Percentiles rank a stretch among this genome's conserved stretches.
These are phyloP conservation scores for Coleophora flavipennella DNA, from an alignment of 2,888 invertebrate genomes.

Conservation along the genomic window DNA sequence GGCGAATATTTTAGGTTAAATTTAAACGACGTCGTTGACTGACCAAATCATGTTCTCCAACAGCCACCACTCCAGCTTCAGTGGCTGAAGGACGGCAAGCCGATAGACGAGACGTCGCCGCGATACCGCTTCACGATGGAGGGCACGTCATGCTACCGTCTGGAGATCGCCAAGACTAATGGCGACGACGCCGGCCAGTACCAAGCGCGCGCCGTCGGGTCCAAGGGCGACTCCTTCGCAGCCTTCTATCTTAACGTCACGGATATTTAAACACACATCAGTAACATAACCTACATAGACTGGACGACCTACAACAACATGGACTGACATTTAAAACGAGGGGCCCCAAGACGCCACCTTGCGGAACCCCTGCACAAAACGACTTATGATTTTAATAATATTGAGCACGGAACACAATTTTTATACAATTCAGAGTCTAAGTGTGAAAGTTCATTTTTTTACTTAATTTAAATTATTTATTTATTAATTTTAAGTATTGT, in stretches of 20 bases:
- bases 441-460: constrained; percentile 51
- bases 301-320: constrained; percentile 13
- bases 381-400: constrained; percentile 34
- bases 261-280: constrained; percentile 42
- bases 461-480: constrained; percentile 52
- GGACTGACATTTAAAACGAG: constrained; percentile 27
- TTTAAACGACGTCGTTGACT: neutral
- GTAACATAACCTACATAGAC: constrained; percentile 10
- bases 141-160: constrained; percentile 82
- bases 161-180: constrained; percentile 82
- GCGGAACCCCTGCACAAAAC: constrained; percentile 28
- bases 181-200: constrained; percentile 90
- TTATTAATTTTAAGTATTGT: constrained; percentile 49
- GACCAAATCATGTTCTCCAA: constrained; percentile 3
- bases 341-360: constrained; percentile 36
- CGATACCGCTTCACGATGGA: constrained; percentile 88
- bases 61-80: constrained; percentile 77
- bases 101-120: constrained; percentile 83
- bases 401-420: constrained; percentile 45
- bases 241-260: constrained; percentile 90
- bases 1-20: too few relatives aligned
- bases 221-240: constrained; percentile 86
- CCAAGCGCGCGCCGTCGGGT: constrained; percentile 86
- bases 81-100: constrained; percentile 95
- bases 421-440: constrained; percentile 66